These are phyloP conservation scores for Chrosomus eos DNA, from an alignment of 2,797 vertebrate genomes.

Conservation along the genomic window DNA sequence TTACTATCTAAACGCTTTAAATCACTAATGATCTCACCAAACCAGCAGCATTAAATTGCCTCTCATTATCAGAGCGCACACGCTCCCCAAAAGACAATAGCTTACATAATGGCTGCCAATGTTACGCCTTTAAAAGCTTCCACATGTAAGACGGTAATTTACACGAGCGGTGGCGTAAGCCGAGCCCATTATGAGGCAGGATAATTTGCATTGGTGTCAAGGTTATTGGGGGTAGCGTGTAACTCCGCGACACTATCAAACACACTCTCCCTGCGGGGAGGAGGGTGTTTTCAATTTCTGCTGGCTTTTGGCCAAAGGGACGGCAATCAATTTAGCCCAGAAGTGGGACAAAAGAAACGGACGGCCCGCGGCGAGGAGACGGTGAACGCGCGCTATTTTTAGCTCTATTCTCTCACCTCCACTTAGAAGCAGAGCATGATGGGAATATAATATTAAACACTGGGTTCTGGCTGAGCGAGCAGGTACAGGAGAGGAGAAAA, in stretches of 20 bases:
- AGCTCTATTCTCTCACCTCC: constrained; percentile 74
- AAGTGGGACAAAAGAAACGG: constrained; percentile 78
- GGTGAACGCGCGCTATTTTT: constrained; percentile 76
- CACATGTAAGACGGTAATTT: neutral
- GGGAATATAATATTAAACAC: constrained; percentile 73
- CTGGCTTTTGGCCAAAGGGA: constrained; percentile 72
- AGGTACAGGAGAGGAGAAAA: constrained; percentile 17
- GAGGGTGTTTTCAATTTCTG: constrained; percentile 71
- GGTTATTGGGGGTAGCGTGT: constrained; percentile 55
- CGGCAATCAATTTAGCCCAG: constrained; percentile 74
- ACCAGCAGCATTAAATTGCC: constrained; percentile 26
- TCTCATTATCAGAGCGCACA: constrained; percentile 18
- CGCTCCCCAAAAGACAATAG: neutral
- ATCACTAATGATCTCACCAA: constrained; percentile 20
- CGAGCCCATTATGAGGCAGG: constrained; percentile 31
- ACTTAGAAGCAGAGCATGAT: constrained; percentile 67
- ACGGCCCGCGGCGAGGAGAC: constrained; percentile 65
- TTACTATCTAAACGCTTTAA: constrained; percentile 34
- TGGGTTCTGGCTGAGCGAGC: constrained; percentile 61
- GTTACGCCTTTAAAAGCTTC: constrained; percentile 2
- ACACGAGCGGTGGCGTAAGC: neutral
- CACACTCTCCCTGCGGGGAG: constrained; percentile 49
- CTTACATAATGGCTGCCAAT: constrained; percentile 12
- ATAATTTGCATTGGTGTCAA: constrained; percentile 61
- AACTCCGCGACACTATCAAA: constrained; percentile 54